Percentiles rank a stretch among this genome's conserved stretches.
Evolutionary conservation across 2,888 invertebrate species (phyloP).

Genomic region (Drosophila maculinotata): DNA sequence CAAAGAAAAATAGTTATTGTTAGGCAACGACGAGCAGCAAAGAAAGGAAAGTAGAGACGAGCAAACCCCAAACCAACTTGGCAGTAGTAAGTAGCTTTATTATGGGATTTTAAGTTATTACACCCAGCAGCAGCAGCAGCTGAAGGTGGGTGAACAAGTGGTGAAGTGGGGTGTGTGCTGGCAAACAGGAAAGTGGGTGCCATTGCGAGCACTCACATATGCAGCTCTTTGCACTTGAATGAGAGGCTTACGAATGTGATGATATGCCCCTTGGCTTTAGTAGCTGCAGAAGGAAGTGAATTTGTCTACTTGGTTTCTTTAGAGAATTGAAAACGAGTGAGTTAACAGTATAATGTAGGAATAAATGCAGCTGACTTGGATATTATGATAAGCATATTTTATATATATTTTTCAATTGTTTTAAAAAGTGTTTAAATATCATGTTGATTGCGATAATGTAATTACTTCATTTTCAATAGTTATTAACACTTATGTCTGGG

Average conservation of each 20-base stretch:
- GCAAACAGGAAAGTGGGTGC: conserved; percentile 41
- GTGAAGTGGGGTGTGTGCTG: conserved; percentile 13
- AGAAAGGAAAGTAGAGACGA: not conserved
- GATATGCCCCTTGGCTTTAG: conserved; percentile 35
- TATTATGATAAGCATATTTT: too few species aligned
- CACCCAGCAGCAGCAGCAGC: conserved; percentile 22
- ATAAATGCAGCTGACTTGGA: too few species aligned
- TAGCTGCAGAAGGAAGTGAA: conserved; percentile 20
- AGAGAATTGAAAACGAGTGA: conserved; percentile 3
- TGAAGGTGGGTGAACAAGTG: not conserved
- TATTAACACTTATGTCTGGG: too few species aligned
- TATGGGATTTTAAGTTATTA: conserved; percentile 79
- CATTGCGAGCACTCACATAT: conserved; percentile 53
- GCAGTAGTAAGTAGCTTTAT: conserved; percentile 74
- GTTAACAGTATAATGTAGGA: not conserved
- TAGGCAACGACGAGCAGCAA: conserved; percentile 14
- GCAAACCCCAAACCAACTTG: conserved; percentile 20
- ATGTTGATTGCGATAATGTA: too few species aligned
- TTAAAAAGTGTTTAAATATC: too few species aligned
- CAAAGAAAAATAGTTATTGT: conserved; percentile 62
- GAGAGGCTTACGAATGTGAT: conserved; percentile 45
- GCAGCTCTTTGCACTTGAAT: conserved; percentile 52
- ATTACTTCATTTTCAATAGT: too few species aligned
- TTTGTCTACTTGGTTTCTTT: conserved; percentile 46
- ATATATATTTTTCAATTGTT: too few species aligned